Conservation (phyloP, 2,888 invertebrate genomes). For the Autographa gamma region DNA sequence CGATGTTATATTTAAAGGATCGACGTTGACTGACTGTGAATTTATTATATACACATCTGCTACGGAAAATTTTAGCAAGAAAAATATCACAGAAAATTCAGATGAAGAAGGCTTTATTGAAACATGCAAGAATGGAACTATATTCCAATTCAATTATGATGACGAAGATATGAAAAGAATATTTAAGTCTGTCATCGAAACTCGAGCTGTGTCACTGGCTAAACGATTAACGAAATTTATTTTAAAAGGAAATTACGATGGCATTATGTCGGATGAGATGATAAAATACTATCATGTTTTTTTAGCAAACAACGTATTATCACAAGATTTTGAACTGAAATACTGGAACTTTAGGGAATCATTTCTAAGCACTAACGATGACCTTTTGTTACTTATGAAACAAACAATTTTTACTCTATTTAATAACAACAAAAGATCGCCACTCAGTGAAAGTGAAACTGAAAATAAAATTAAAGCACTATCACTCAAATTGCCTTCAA, state of each 20-base stretch:
- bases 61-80: constrained; percentile 29
- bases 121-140: constrained; percentile 25
- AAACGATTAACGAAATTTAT: constrained; percentile 41
- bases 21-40: constrained; percentile 36
- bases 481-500: constrained; percentile 38
- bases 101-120: constrained; percentile 29
- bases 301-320: constrained; percentile 30
- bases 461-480: constrained; percentile 20
- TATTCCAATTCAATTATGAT: constrained; percentile 43
- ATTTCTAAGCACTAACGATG: constrained; percentile 32
- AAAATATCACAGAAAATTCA: constrained; percentile 7
- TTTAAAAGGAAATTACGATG: constrained; percentile 34
- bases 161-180: constrained; percentile 36
- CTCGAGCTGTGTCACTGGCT: constrained; percentile 39
- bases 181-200: constrained; percentile 29
- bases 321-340: not conserved
- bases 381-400: constrained; percentile 31
- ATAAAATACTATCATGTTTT: constrained; percentile 49
- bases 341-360: constrained; percentile 24
- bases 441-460: constrained; percentile 5
- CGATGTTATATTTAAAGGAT: constrained; percentile 38
- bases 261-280: constrained; percentile 43
- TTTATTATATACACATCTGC: constrained; percentile 53
- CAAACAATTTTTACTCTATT: constrained; percentile 26
- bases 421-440: constrained; percentile 16